Base-by-base conservation (phyloP, 2,797 vertebrate species). In the Aeoliscus strigatus region DNA sequence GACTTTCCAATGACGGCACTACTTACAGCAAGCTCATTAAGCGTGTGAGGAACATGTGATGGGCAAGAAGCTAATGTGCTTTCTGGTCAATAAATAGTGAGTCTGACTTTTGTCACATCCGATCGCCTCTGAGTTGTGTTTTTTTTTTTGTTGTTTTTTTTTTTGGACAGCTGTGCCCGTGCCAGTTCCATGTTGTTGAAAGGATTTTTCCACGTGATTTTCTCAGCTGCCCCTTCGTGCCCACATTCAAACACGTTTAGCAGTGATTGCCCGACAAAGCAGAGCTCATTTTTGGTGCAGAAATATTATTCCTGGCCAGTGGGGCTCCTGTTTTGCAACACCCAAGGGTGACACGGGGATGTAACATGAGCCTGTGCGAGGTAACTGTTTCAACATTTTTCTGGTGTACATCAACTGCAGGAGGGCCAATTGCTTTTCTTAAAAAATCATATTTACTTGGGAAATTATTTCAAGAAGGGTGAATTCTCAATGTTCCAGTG, bases 241-340 rank as follows among this genome's bases (percentile, higher is more conserved):
- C n/a, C n/a, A n/a, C n/a, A n/a, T 21, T 6, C 6, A 21, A 3
- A 21, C 18, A 21, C 6, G 18, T 21, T 75, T 75, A 69, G 47
- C 47, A 28, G 38, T 46, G 67, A 77, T 65, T 66, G 44, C 50
- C 71, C 60, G 60, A 44, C 45, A 41, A 67, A 67, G n/a, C 48
- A 51, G 29, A 66, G 39, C 53, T 67, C 38, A 39, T 50, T 29
- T 59, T 61, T 40, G 27, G 35, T 73, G 56, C 59, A 42, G 64
- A 75, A 64, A 72, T 75, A 55, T 83, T 85, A 75, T 79, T 81
- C 15, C 80, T 83, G 81, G 81, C 79, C 35, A 12, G 56, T 53
- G 55, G 43, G 53, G 52, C 21, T 6, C 50, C 49, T 75, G 60
- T 83, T 78, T 81, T 77, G 77, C 77, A 85, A 83, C 79, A 78